A percentile compares a stretch with the other conserved stretches of the same genome.
Conservation (phyloP, 2,797 vertebrate genomes). For the Melanogrammus aeglefinus region DNA sequence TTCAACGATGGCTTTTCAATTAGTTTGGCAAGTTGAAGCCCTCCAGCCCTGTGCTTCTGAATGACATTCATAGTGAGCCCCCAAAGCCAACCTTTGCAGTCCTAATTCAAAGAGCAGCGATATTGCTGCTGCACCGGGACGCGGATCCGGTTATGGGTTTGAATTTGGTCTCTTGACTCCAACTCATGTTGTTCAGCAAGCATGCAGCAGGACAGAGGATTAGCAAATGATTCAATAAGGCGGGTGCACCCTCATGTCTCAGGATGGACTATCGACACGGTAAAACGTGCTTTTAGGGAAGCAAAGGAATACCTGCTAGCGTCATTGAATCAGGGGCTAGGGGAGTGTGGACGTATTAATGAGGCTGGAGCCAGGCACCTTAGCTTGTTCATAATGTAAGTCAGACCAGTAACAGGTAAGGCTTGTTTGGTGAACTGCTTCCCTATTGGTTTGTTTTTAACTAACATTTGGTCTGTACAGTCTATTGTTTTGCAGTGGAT, state of each 20-base stretch:
- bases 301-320: slow-evolving; percentile 46
- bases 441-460: slow-evolving; percentile 28
- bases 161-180: slow-evolving; percentile 54
- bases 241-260: slow-evolving; percentile 8
- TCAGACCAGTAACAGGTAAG: slow-evolving; percentile 46
- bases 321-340: slow-evolving; percentile 54
- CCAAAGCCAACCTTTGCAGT: slow-evolving; percentile 41
- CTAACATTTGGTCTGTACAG: slow-evolving; percentile 36
- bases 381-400: slow-evolving; percentile 30
- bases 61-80: slow-evolving; percentile 60
- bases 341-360: slow-evolving; percentile 53
- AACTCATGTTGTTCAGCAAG: slow-evolving; percentile 35
- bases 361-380: slow-evolving; percentile 26
- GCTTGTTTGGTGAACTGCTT: slow-evolving; percentile 41
- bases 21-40: slow-evolving; percentile 54
- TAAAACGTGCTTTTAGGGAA: slow-evolving; percentile 22
- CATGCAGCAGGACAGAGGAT: slow-evolving; percentile 39
- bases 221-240: slow-evolving; percentile 28
- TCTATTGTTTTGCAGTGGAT: slow-evolving; percentile 3
- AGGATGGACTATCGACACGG: slow-evolving; percentile 22
- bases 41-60: slow-evolving; percentile 53
- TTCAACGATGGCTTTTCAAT: slow-evolving; percentile 63
- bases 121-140: slow-evolving; percentile 54
- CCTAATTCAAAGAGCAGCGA: slow-evolving; percentile 51
- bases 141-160: slow-evolving; percentile 48